Percentiles rank a stretch among this genome's conserved stretches.
Conservation (phyloP, 2,797 vertebrate species). For the Coracias cyanogaster region DNA sequence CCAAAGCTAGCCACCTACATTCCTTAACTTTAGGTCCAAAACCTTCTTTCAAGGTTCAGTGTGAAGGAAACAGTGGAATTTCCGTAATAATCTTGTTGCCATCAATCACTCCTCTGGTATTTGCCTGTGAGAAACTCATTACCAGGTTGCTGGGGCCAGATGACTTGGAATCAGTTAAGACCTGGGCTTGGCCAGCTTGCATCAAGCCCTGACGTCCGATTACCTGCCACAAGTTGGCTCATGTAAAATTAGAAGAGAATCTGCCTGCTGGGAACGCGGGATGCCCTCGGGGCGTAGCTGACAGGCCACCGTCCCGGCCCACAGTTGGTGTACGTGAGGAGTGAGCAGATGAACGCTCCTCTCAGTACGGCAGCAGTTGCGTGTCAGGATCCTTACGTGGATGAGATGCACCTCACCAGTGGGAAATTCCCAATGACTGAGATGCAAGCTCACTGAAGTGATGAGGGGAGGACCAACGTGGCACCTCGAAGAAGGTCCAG, state of each 20-base stretch:
- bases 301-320: not conserved
- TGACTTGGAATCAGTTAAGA: not conserved
- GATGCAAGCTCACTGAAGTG: not conserved
- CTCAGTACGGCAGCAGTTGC: not conserved
- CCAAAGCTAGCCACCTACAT: not conserved
- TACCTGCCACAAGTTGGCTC: not conserved
- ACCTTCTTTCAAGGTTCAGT: not conserved
- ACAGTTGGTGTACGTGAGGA: not conserved
- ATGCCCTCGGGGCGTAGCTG: not conserved
- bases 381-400: not conserved
- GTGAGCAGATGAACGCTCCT: not conserved
- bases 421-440: not conserved
- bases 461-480: rapidly evolving
- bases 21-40: not conserved
- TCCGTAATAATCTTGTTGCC: not conserved
- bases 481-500: not conserved
- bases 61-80: not conserved
- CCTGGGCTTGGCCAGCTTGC: constrained; percentile 48
- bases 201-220: not conserved
- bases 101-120: constrained; percentile 4
- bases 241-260: not conserved
- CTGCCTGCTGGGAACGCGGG: not conserved
- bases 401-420: not conserved
- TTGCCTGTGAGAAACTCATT: constrained; percentile 27
- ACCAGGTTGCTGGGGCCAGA: not conserved